These are phyloP conservation scores for Drosophila ezoana DNA, from an alignment of 2,888 invertebrate genomes.

Conservation along the genomic window DNA sequence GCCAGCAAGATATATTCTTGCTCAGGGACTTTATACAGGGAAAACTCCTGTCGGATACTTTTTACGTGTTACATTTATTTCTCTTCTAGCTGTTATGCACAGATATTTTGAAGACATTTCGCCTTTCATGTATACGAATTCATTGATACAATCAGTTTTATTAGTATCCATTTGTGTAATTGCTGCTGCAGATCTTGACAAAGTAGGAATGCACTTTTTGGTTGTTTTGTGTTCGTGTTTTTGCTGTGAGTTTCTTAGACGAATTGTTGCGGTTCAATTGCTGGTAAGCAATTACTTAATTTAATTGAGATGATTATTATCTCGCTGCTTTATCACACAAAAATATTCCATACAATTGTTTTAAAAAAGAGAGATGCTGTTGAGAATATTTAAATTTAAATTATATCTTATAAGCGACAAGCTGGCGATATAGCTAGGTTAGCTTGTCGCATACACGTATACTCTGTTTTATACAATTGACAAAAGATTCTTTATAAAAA, in stretches of 20 bases:
- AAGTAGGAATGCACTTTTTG: slow-evolving; percentile 13
- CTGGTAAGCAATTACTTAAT: slow-evolving; percentile 19
- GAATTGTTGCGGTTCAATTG: slow-evolving; percentile 26
- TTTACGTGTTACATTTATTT: neutral
- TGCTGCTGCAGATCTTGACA: slow-evolving; percentile 20
- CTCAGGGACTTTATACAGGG: neutral
- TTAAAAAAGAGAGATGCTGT: too few species aligned
- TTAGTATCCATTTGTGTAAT: slow-evolving; percentile 29
- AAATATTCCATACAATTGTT: neutral
- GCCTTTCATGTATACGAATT: neutral
- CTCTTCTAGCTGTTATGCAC: neutral
- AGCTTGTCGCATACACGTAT: too few species aligned
- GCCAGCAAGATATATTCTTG: too few species aligned
- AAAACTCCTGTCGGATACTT: neutral
- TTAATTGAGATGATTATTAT: slow-evolving; percentile 16
- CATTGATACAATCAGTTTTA: slow-evolving; percentile 21
- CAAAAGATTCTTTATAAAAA: too few species aligned
- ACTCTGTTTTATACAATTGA: too few species aligned
- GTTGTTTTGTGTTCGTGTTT: neutral
- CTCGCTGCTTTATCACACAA: neutral
- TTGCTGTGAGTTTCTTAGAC: neutral
- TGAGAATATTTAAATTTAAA: too few species aligned
- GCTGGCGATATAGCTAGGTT: too few species aligned
- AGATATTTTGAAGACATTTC: neutral
- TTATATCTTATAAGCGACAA: too few species aligned